These are phyloP conservation scores for Cheilinus undulatus DNA, from an alignment of 2,113 vertebrate genomes.

Conservation along the genomic window DNA sequence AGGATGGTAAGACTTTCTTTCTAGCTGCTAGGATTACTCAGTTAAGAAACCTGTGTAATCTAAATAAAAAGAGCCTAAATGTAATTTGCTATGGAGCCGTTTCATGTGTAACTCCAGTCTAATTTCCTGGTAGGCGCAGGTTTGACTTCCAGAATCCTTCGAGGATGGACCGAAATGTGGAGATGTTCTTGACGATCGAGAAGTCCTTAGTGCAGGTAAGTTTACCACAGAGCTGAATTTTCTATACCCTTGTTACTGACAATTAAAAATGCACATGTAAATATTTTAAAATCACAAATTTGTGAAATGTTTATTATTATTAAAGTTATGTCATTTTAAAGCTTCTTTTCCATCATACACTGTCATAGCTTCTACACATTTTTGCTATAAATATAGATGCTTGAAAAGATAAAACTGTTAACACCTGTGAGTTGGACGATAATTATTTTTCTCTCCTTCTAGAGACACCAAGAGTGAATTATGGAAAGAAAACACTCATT, in stretches of 20 bases:
- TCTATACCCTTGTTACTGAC: too few species aligned
- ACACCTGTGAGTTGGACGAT: neutral
- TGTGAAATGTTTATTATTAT: too few species aligned
- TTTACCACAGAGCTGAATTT: neutral
- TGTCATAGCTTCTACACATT: neutral
- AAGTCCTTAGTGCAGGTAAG: slow-evolving; percentile 95
- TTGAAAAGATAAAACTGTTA: neutral
- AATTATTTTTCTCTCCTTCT: neutral
- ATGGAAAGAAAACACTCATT: neutral
- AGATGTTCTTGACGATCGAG: slow-evolving; percentile 99
- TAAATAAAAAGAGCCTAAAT: neutral
- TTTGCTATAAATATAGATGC: neutral
- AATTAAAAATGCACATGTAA: too few species aligned
- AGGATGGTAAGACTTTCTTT: slow-evolving; percentile 91
- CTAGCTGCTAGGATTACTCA: slow-evolving; percentile 11
- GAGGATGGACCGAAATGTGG: slow-evolving; percentile 97
- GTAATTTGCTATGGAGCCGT: slow-evolving; percentile 47
- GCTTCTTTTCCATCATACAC: neutral
- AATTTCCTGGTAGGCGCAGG: slow-evolving; percentile 91
- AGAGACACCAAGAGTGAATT: neutral
- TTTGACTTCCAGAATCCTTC: slow-evolving; percentile 99
- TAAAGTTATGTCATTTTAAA: neutral
- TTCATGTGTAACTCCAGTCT: slow-evolving; percentile 84
- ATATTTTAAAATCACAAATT: too few species aligned
- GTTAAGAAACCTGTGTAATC: neutral